These are phyloP conservation scores for Amphilophus citrinellus DNA, from an alignment of 2,113 vertebrate species.

Conservation along the genomic window DNA sequence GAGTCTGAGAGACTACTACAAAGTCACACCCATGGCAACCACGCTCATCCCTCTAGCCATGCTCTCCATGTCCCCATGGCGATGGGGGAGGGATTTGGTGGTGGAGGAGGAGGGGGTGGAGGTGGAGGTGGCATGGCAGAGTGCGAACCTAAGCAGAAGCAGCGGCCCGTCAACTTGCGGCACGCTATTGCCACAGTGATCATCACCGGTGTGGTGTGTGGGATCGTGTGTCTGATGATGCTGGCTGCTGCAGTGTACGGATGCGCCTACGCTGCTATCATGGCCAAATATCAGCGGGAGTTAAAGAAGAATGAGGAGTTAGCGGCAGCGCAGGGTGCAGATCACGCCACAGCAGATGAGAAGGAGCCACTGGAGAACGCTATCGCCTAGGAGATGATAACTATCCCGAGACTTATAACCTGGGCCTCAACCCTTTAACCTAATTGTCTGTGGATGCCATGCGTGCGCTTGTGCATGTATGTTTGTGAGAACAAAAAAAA, in stretches of 20 bases:
- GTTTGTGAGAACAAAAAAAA: slow-evolving; percentile 1
- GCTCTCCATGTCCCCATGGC: slow-evolving; percentile 70
- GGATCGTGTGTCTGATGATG: slow-evolving; percentile 96
- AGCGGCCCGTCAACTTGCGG: slow-evolving; percentile 86
- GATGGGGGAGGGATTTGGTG: slow-evolving; percentile 65
- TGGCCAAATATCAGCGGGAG: slow-evolving; percentile 88
- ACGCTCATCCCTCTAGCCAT: slow-evolving; percentile 73
- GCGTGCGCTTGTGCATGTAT: slow-evolving; percentile 40
- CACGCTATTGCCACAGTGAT: slow-evolving; percentile 93
- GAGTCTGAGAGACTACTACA: slow-evolving; percentile 72
- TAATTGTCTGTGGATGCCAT: slow-evolving; percentile 39
- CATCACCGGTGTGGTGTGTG: slow-evolving; percentile 93
- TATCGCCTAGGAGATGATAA: slow-evolving; percentile 77
- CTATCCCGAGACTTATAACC: slow-evolving; percentile 41
- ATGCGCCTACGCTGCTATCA: slow-evolving; percentile 92
- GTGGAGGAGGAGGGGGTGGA: slow-evolving; percentile 30
- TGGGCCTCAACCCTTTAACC: slow-evolving; percentile 72
- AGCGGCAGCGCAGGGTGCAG: slow-evolving; percentile 53
- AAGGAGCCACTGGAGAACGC: slow-evolving; percentile 84
- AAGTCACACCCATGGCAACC: slow-evolving; percentile 72
- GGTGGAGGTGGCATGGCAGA: slow-evolving; percentile 63
- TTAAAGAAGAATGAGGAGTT: slow-evolving; percentile 82
- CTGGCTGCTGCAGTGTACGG: slow-evolving; percentile 92
- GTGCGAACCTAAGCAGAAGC: slow-evolving; percentile 88
- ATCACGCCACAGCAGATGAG: slow-evolving; percentile 71